A percentile compares a stretch with the other conserved stretches of the same genome.
Evolutionary conservation across 1,140 invertebrate species (phyloP).

Genomic region (Drosophila arawakana): DNA sequence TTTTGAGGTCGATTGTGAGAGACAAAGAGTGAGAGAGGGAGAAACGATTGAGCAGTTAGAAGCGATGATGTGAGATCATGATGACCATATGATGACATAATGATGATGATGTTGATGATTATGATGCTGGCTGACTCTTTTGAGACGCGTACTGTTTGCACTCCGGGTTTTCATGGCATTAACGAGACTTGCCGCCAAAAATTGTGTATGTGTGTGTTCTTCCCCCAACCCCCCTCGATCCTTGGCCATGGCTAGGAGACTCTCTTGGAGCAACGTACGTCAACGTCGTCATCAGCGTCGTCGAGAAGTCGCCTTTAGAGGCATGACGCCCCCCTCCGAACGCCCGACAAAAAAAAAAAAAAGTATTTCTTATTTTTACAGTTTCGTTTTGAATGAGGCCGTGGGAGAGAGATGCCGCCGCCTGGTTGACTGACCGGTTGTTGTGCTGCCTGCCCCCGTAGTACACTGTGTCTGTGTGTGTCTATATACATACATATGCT

Average conservation of each 20-base stretch:
- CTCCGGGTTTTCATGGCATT: conserved; percentile 25
- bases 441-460: conserved; percentile 13
- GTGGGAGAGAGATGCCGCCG: conserved; percentile 60
- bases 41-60: conserved; percentile 35
- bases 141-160: conserved; percentile 26
- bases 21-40: conserved; percentile 21
- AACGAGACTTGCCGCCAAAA: neutral
- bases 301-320: conserved; percentile 47
- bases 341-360: conserved; percentile 36
- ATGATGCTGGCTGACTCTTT: conserved; percentile 42
- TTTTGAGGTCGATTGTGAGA: conserved; percentile 59
- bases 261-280: conserved; percentile 56
- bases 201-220: conserved; percentile 34
- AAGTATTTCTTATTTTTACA: conserved; percentile 80
- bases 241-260: conserved; percentile 42
- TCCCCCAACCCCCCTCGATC: conserved; percentile 36
- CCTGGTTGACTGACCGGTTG: conserved; percentile 58
- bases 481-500: no score
- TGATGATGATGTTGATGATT: conserved; percentile 39
- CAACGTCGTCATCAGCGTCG: conserved; percentile 36
- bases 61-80: conserved; percentile 22
- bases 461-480: neutral
- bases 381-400: conserved; percentile 60
- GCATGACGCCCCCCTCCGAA: conserved; percentile 8
- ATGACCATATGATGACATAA: conserved; percentile 43